These are phyloP conservation scores for Paracentrotus lividus DNA, from an alignment of 53 echinoderm and acorn worm species.

Conservation along the genomic window DNA sequence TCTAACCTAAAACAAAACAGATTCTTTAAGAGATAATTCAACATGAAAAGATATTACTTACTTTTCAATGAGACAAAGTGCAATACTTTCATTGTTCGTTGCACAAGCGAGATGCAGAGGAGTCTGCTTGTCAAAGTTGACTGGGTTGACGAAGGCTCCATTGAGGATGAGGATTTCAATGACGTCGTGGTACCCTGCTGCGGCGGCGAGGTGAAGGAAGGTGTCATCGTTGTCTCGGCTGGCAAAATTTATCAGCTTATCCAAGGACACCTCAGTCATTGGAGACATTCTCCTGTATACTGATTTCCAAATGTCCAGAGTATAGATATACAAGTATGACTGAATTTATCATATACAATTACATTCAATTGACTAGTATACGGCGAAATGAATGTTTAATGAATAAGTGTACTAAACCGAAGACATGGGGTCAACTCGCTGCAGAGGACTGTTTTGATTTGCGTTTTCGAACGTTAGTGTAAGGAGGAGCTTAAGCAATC, in stretches of 20 bases:
- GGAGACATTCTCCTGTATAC: background rate
- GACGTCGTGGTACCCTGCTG: slow-evolving; percentile 24
- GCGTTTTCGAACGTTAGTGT: too few species aligned
- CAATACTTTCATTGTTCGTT: slow-evolving; percentile 31
- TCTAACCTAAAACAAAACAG: too few species aligned
- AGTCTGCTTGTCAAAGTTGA: slow-evolving; percentile 38
- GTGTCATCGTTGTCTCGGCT: slow-evolving; percentile 52
- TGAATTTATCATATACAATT: too few species aligned
- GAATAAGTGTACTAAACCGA: too few species aligned
- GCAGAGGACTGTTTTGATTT: too few species aligned
- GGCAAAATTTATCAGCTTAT: slow-evolving; percentile 41
- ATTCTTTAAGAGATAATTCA: too few species aligned
- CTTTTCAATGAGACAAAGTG: slow-evolving; percentile 52
- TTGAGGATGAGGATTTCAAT: slow-evolving; percentile 3
- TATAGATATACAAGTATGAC: too few species aligned
- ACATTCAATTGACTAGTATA: too few species aligned
- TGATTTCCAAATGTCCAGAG: background rate
- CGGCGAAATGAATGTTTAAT: too few species aligned
- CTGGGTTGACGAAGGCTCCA: background rate
- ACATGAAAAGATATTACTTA: slow-evolving; percentile 11
- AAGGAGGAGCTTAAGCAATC: too few species aligned
- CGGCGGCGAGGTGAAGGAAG: slow-evolving; percentile 39
- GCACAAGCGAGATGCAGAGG: slow-evolving; percentile 50
- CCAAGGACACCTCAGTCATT: background rate
- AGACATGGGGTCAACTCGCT: too few species aligned